Evolutionary conservation across 1,140 invertebrate species (phyloP), one percentile per base, ranked within the genome.

Genomic region (Episyrphus balteatus): DNA sequence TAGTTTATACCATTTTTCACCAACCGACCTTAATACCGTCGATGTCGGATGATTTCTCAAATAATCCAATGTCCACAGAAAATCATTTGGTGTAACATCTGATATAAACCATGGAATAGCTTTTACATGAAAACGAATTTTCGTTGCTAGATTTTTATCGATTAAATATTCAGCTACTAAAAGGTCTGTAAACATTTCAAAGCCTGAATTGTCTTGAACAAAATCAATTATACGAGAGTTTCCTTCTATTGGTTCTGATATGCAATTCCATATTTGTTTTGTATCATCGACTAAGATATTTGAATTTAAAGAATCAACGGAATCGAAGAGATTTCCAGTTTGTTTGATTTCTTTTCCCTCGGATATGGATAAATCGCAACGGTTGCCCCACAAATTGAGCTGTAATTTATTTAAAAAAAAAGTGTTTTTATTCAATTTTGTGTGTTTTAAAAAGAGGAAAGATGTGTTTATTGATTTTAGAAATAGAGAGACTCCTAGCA

Each of bases 91-190:
- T 8, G 81, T 89, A 1, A 85, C 84, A 69, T 99, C 96, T 10
- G 94, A 98, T 2, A 99, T 81, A 68, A 90, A 99, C 96, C 96
- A 99, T 0, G 95, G 94, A 53, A 92, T 83, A 10, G 75, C 72
- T 75, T 99, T 99, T 0, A 84, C 81, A 66, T 95, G 83, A 55
- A 98, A 87, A 47, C 83, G 70, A 37, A 98, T 73, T 70, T 77
- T 79, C 30, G 73, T 64, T 1, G 81, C 83, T 14, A 91, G 69
- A 37, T 79, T 74, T 44, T 78, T 72, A 13, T 74, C 62, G 18
- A 86, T 64, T 3, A 98, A 66, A 57, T 86, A 88, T 54, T 87
- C 82, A 12, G 88, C 86, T 11, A 99, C 62, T 62, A 88, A 88
- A 0, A 98, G 70, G 69, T 99, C 96, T 3, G 83, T 82, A 52